Evolutionary conservation across 2,888 invertebrate genomes (phyloP).

Genomic region (Rugalucina vietnamica): DNA sequence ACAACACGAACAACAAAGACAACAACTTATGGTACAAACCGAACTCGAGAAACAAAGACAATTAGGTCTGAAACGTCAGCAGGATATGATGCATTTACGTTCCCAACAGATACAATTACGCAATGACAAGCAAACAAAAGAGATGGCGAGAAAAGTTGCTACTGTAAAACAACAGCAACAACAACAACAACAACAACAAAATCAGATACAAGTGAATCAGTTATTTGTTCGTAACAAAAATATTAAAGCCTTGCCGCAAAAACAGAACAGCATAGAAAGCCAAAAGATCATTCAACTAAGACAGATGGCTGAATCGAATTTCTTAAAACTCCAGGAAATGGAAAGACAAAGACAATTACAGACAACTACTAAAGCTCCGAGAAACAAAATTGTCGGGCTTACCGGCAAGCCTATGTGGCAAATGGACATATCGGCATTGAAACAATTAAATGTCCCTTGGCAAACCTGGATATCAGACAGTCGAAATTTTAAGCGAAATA

Average conservation of each 20-base stretch:
- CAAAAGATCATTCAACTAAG: conserved; percentile 40
- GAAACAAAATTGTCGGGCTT: not conserved
- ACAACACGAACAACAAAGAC: not conserved
- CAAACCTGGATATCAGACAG: not conserved
- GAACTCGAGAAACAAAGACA: not conserved
- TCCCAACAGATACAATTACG: too few species aligned
- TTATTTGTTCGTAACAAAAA: not conserved
- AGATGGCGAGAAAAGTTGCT: too few species aligned
- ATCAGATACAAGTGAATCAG: conserved; percentile 9
- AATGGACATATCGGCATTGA: not conserved
- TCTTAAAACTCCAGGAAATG: not conserved
- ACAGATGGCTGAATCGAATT: conserved; percentile 10
- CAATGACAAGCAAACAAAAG: too few species aligned
- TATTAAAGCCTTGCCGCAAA: not conserved
- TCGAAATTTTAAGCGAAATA: too few species aligned
- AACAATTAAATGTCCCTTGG: conserved; percentile 21
- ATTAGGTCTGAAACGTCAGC: conserved; percentile 20
- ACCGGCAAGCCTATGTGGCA: not conserved
- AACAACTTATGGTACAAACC: not conserved
- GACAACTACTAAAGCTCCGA: not conserved
- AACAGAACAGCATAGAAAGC: not conserved
- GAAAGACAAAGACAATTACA: not conserved
- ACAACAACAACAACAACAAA: conserved; percentile 15
- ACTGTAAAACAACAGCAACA: too few species aligned
- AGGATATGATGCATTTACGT: too few species aligned